phyloP scores from a whole-genome alignment of 2,113 vertebrate species.

The Chionodraco myersi region DNA sequence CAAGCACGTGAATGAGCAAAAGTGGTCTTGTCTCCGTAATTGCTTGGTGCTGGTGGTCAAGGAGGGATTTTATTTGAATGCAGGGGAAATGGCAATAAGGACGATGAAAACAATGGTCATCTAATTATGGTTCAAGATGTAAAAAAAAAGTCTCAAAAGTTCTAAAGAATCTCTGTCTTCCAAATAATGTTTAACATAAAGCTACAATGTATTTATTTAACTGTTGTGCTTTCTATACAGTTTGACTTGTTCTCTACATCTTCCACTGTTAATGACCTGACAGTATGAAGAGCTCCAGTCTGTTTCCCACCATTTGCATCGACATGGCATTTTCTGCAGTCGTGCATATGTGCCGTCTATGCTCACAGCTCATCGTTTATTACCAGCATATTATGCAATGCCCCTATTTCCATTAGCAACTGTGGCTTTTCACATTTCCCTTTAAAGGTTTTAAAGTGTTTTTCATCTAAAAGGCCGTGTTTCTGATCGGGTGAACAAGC shows the following conservation, averaged over 20 bases:
- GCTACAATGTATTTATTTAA: constrained; percentile 78
- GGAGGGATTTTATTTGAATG: constrained; percentile 43
- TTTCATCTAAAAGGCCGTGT: neutral
- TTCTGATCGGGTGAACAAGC: constrained; percentile 1
- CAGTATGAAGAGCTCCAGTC: constrained; percentile 36
- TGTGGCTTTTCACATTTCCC: constrained; percentile 28
- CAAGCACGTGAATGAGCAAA: constrained; percentile 17
- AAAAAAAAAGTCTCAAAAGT: constrained; percentile 75
- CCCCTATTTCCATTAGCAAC: constrained; percentile 43
- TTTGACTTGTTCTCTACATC: constrained; percentile 64
- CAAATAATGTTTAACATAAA: constrained; percentile 83
- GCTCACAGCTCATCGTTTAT: constrained; percentile 53
- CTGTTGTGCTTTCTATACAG: constrained; percentile 82
- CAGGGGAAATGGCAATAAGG: constrained; percentile 80
- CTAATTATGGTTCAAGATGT: constrained; percentile 80
- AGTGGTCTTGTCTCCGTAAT: constrained; percentile 7
- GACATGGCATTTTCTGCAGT: constrained; percentile 37
- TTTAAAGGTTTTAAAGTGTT: constrained; percentile 19
- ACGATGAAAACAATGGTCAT: constrained; percentile 82
- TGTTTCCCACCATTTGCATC: constrained; percentile 13
- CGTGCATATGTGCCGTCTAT: constrained; percentile 30
- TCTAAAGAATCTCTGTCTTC: constrained; percentile 89
- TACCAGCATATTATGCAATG: constrained; percentile 69
- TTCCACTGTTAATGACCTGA: constrained; percentile 25
- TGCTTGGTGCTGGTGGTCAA: constrained; percentile 24